Evolutionary conservation across 2,797 vertebrate species (phyloP), one percentile per base, ranked within the genome.

Genomic region (Vireo griseus): DNA sequence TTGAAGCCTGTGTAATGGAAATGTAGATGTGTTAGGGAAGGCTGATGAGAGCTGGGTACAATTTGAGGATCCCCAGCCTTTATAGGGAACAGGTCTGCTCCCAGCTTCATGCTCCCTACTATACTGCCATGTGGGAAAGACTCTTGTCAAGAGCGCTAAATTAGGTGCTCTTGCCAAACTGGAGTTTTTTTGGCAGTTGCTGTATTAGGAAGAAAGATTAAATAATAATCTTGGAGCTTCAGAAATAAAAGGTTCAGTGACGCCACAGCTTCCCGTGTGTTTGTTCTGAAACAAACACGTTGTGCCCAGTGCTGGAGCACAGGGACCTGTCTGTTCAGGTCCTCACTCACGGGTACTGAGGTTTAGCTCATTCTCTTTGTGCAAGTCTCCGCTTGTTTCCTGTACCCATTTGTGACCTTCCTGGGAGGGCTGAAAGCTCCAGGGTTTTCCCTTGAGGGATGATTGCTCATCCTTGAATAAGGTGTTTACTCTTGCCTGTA

Each of bases 401-500:
- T 95, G 88, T 94, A 79, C 75, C 50, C 58, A 62, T 91, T 91
- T 91, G 66, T 93, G 96, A 95, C 95, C 92, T 89, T 93, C 95
- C 77, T 94, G 94, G 90, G 94, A 96, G 96, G 82, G 84, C 82
- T 96, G 92, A 79, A 93, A 96, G 94, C 92, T 72, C 31, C 81
- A 90, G 72, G 86, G 71, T 94, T 95, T 92, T 91, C 93, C 84
- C 95, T 92, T 93, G 68, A 91, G 95, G 91, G 75, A 48, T 1
- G 7, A 92, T 96, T 94, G 92, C 95, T 96, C 95, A 97, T 96
- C 87, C 72, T 93, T 96, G 89, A 95, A 96, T 93, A 93, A 93
- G 94, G 81, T 97, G 96, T 97, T 97, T 97, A 96, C 94, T 90
- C 84, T 94, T 93, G 62, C 47, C 89, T 92, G 40, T 96, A 95